Evolutionary conservation across 2,888 invertebrate genomes (phyloP).

Genomic region (Prosapia bicincta): DNA sequence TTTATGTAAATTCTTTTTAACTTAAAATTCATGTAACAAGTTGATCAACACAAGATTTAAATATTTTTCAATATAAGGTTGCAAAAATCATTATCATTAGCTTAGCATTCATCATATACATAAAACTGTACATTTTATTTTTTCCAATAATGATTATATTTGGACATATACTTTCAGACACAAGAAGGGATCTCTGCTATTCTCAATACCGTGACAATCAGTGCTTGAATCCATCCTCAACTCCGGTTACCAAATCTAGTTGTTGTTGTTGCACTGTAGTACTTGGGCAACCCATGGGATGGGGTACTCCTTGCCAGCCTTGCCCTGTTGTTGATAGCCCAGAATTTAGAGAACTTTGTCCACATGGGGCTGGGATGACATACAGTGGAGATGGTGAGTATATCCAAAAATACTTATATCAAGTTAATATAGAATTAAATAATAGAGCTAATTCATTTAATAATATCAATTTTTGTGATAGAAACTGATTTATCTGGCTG

Average conservation of each 20-base stretch:
- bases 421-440: too few species aligned
- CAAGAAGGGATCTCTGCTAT: constrained; percentile 77
- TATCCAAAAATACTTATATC: too few species aligned
- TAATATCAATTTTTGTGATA: too few species aligned
- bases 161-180: constrained; percentile 55
- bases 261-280: constrained; percentile 77
- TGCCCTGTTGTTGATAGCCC: constrained; percentile 68
- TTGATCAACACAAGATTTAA: too few species aligned
- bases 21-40: too few species aligned
- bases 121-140: neutral
- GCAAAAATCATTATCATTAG: too few species aligned
- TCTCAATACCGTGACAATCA: constrained; percentile 72
- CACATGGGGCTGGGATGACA: constrained; percentile 73
- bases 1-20: too few species aligned
- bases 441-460: too few species aligned
- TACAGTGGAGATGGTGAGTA: constrained; percentile 67
- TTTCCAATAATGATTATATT: neutral
- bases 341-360: constrained; percentile 70
- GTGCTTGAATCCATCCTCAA: constrained; percentile 70
- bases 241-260: constrained; percentile 77
- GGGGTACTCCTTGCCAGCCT: constrained; percentile 75
- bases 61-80: neutral
- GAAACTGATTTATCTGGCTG: too few species aligned
- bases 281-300: constrained; percentile 66
- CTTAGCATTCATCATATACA: too few species aligned